These are phyloP conservation scores for Agrochola macilenta DNA, from an alignment of 2,888 invertebrate genomes.

Conservation along the genomic window DNA sequence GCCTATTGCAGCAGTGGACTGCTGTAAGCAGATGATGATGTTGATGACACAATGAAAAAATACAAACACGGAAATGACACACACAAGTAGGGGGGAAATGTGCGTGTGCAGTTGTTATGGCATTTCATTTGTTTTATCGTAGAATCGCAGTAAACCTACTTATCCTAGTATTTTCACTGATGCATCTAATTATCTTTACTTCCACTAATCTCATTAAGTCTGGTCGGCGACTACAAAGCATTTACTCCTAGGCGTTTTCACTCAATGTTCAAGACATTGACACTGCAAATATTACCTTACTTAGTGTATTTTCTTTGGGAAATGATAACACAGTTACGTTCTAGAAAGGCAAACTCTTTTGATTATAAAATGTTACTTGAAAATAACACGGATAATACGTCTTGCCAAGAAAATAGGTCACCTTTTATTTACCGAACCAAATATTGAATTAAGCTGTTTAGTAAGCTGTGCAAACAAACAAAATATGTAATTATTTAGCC, in stretches of 20 bases:
- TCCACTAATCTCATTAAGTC: conserved; percentile 21
- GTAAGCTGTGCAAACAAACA: conserved; percentile 26
- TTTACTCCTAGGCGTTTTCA: conserved; percentile 15
- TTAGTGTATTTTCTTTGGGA: conserved; percentile 25
- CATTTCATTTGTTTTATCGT: conserved; percentile 1
- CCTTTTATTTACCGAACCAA: conserved; percentile 7
- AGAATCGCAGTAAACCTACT: neutral
- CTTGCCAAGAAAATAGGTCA: conserved; percentile 22
- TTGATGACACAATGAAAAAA: neutral
- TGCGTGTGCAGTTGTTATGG: neutral
- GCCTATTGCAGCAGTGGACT: neutral
- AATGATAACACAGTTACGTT: conserved; percentile 21
- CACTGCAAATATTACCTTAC: conserved; percentile 48
- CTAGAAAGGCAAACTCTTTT: neutral
- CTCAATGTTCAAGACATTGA: conserved; percentile 45
- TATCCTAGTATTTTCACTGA: conserved; percentile 1
- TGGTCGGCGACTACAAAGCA: conserved; percentile 43
- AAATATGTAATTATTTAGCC: conserved; percentile 53
- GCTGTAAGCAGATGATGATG: no score
- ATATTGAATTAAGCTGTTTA: conserved; percentile 27
- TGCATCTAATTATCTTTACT: conserved; percentile 20
- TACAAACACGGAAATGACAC: no score
- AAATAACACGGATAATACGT: conserved; percentile 2
- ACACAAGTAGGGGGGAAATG: neutral
- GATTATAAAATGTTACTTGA: neutral